These are phyloP conservation scores for Augochlora pura DNA, from an alignment of 1,140 invertebrate genomes.

Conservation along the genomic window DNA sequence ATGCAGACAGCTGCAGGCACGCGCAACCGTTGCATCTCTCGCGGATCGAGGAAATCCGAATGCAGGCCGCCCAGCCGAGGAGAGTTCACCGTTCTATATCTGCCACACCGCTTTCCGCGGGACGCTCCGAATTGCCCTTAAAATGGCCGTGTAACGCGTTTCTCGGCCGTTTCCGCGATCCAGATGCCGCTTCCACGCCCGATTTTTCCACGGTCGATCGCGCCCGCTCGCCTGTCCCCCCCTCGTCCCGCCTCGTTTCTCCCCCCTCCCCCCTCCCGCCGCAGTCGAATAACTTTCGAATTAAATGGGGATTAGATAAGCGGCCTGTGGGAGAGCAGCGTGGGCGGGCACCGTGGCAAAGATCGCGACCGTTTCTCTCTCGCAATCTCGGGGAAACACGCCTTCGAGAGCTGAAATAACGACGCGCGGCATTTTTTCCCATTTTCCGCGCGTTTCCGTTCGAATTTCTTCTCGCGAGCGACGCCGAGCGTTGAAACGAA, in stretches of 20 bases:
- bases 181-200: neutral
- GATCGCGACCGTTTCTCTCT: no score
- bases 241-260: no score
- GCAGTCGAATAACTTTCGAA: neutral
- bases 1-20: conserved; percentile 13
- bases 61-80: neutral
- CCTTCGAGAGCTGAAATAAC: no score
- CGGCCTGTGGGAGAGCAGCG: no score
- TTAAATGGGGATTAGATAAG: neutral
- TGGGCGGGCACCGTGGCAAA: no score
- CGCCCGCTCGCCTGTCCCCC: neutral
- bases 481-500: no score
- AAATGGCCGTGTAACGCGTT: neutral
- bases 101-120: neutral
- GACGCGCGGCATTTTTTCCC: no score
- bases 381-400: no score
- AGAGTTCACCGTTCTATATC: neutral
- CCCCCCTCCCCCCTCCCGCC: neutral
- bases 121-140: neutral
- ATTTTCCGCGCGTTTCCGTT: no score
- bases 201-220: conserved; percentile 1
- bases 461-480: no score
- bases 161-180: neutral
- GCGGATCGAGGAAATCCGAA: conserved; percentile 8
- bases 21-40: conserved; percentile 14